Evolutionary conservation across 2,888 invertebrate species (phyloP), one percentile per base, ranked within the genome.

Genomic region (Clanis bilineata): DNA sequence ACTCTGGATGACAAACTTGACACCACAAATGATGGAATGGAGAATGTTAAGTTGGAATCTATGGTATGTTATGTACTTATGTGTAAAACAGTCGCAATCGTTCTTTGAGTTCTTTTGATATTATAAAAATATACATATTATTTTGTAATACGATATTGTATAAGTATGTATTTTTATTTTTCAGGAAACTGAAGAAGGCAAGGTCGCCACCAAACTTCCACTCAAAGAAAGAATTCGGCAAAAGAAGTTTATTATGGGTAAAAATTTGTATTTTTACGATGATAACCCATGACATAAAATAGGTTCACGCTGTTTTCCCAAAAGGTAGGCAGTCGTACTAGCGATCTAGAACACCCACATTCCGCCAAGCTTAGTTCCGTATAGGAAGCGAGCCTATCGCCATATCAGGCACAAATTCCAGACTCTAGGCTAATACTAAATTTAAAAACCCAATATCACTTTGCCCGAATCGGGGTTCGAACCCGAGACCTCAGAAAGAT

Each of bases 1-100:
- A 96, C 96, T 0, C 87, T 96, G 47, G 96, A 96, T 76, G 96
- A 96, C 71, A 95, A 95, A 68, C 93, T 94, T 59, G 94, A 94
- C 68, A 93, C 94, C 15, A 95, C 95, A 59, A 95, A 95, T 74
- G 96, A 95, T 77, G 96, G 95, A 28, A 93, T 96, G 91, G 96
- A 96, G 80, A 96, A 94, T 70, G 93, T 96, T 5, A 95, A 95
- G 78, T 82, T 95, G 62, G 95, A 95, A 69, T 82, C 89, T 47
- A 90, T 87, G 69, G 93, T 90, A 77, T 83, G 83, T 82, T 25
- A 15, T 59, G 36, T 18, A 10, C 10, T 32, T 10, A 47, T n/a
- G 4, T 43, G 15, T 5, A 12, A 18, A n/a, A n/a, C n/a, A n/a
- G n/a, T n/a, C n/a, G n/a, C n/a, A n/a, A n/a, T n/a, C n/a, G 21